Evolutionary conservation across 2,113 vertebrate genomes (phyloP), one percentile per base, ranked within the genome.

Genomic region (Clupea harengus): DNA sequence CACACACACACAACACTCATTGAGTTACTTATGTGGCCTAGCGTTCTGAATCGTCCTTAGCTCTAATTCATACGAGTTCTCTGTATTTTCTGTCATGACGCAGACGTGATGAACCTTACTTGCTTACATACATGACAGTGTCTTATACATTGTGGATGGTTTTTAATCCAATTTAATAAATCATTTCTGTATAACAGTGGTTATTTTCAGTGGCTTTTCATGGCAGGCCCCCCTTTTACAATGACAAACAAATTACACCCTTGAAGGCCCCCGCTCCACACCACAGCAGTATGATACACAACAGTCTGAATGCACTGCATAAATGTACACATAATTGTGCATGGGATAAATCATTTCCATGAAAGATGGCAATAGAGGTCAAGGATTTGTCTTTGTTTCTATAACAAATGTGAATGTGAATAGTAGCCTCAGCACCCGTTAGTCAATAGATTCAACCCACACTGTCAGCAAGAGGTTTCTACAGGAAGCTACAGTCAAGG

Each of bases 1-100:
- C 85, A 82, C n/a, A 22, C 22, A 82, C 49, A 57, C 78, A 25
- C 52, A 60, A 47, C 13, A 72, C 80, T 60, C 78, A 80, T 22
- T 57, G 54, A 20, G 54, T 54, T 54, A 20, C 28, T 39, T 75
- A 13, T 25, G 20, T n/a, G n/a, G 6, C 22, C 22, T 22, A 60
- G 52, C 13, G 52, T 18, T 4, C 6, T 49, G 47, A 49, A 60
- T 60, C 20, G 57, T n/a, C 18, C 22, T 54, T 54, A 54, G 50
- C 17, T 54, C 39, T 47, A 47, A 52, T 52, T 52, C 52, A 57
- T 17, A 17, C 18, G 54, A 22, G 54, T 57, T 6, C 54, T 57
- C 54, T 57, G 18, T 22, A 0, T 22, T 57, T 22, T 22, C 54
- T 57, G 54, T 20, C 54, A 22, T 57, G 4, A 57, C 22, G 13